These are phyloP conservation scores for Notamacropus eugenii DNA, from an alignment of 2,797 vertebrate species.

Conservation along the genomic window DNA sequence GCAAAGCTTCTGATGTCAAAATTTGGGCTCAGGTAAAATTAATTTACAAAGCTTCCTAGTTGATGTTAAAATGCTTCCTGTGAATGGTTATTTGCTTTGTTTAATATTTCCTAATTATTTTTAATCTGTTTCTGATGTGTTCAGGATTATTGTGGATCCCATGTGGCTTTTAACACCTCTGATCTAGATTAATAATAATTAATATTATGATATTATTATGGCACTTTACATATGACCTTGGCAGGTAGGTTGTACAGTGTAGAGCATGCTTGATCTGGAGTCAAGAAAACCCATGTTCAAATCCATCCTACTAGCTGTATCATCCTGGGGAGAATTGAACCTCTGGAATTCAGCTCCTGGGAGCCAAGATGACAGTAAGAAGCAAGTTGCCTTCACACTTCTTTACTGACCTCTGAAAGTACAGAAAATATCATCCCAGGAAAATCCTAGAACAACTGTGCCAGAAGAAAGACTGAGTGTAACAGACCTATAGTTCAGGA, in stretches of 20 bases:
- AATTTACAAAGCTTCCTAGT: rapidly evolving
- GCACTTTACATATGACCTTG: neutral
- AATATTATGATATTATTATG: neutral
- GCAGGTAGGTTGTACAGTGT: neutral
- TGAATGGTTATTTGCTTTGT: neutral
- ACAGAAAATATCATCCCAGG: too few relatives aligned
- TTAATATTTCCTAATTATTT: neutral
- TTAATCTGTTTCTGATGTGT: neutral
- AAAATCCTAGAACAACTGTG: too few relatives aligned
- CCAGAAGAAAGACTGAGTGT: too few relatives aligned
- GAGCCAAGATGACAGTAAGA: too few relatives aligned
- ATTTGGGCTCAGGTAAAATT: neutral
- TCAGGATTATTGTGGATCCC: neutral
- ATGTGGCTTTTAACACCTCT: neutral
- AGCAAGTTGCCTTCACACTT: too few relatives aligned
- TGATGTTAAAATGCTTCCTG: neutral
- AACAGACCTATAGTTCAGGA: too few relatives aligned
- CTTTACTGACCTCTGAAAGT: too few relatives aligned
- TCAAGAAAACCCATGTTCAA: neutral
- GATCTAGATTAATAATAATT: neutral
- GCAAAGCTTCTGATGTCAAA: neutral
- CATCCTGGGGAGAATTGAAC: neutral
- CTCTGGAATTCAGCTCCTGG: neutral
- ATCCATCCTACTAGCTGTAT: neutral
- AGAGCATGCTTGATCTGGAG: neutral